Base-by-base conservation (phyloP, 2,888 invertebrate species). In the Fragum whitleyi region DNA sequence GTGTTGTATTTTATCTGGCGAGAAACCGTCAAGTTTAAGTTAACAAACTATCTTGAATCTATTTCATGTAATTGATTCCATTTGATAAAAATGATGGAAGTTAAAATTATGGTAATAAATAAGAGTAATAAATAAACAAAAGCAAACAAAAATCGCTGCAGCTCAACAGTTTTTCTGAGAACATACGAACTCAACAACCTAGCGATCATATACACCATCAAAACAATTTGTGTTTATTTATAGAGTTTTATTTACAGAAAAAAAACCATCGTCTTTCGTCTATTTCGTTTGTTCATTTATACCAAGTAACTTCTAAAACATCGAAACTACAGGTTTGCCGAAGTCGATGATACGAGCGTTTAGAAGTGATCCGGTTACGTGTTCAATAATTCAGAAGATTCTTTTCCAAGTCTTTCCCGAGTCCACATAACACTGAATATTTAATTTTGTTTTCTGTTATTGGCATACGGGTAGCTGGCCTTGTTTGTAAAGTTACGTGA, bases 381-480 rank as follows among this genome's bases (percentile, higher is more conserved):
- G 32, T 36, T 36, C 3, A 36, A 36, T 36, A 36, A 36, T 36
- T 36, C 32, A 36, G 16, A 14, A n/a, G n/a, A 47, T 47, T n/a
- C 47, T n/a, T 47, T n/a, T 47, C 47, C 47, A 47, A 47, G 47
- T 47, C 47, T 47, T 47, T 47, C n/a, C 47, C 14, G n/a, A n/a
- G 47, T 47, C n/a, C 47, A n/a, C 47, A 47, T 47, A 47, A 47
- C 47, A 3, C n/a, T 47, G 47, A 19, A 47, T 47, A 47, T 14
- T 47, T 47, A 47, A 47, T 47, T 47, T 47, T 14, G 14, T 47
- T 19, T 47, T n/a, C n/a, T 47, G 47, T 47, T 47, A 47, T 47
- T 47, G 14, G n/a, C 47, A 47, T 36, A 36, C 32, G 32, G 32
- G 32, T 36, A 36, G 32, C 32, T 36, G 5, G 3, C 9, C 32